Conservation (phyloP, 2,888 invertebrate genomes). For the Oxyteleia sp. region DNA sequence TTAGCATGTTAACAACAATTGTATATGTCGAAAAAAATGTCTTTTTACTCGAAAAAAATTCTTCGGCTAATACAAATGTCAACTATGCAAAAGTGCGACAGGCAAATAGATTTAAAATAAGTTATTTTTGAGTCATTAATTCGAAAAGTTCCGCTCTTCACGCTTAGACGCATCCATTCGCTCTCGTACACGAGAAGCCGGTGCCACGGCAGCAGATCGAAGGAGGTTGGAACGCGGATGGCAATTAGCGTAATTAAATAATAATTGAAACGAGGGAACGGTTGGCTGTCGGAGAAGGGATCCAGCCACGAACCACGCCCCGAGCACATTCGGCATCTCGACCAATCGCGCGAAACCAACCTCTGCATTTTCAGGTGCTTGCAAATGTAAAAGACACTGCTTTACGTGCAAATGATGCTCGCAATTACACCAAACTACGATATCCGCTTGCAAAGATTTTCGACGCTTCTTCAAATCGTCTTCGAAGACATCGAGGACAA, state of each 20-base stretch:
- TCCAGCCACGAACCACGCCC: slow-evolving; percentile 71
- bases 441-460: slow-evolving; percentile 34
- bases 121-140: slow-evolving; percentile 63
- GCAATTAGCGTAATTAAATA: slow-evolving; percentile 86
- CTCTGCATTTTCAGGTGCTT: slow-evolving; percentile 54
- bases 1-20: too few species aligned
- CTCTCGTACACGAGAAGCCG: slow-evolving; percentile 49
- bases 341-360: slow-evolving; percentile 69
- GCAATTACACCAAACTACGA: slow-evolving; percentile 44
- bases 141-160: slow-evolving; percentile 60
- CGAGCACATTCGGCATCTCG: slow-evolving; percentile 64
- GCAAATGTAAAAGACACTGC: slow-evolving; percentile 48
- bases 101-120: slow-evolving; percentile 37
- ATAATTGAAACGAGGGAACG: slow-evolving; percentile 85
- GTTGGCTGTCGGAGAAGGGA: slow-evolving; percentile 77
- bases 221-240: slow-evolving; percentile 77
- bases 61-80: too few species aligned
- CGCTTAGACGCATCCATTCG: slow-evolving; percentile 68
- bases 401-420: slow-evolving; percentile 39
- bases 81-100: background rate
- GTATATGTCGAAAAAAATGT: too few species aligned
- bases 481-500: background rate
- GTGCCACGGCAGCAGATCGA: slow-evolving; percentile 75
- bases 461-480: background rate
- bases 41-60: too few species aligned